phyloP scores from a whole-genome alignment of 2,797 vertebrate species.

The Danio kyathit region DNA sequence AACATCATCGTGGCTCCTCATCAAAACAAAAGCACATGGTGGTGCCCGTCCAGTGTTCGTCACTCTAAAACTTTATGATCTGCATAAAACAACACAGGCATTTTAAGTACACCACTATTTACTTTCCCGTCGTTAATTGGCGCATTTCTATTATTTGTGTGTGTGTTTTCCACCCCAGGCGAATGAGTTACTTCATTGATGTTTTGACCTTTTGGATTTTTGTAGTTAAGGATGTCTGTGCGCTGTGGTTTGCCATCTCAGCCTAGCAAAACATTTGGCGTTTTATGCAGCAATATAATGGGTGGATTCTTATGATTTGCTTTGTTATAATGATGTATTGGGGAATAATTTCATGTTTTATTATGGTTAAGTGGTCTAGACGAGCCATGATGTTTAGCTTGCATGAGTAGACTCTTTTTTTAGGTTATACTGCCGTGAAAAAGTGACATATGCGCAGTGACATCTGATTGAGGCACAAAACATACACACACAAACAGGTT shows the following conservation, averaged over 20 bases:
- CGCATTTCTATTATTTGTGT: slow-evolving; percentile 37
- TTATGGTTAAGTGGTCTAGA: slow-evolving; percentile 35
- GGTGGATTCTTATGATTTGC: slow-evolving; percentile 49
- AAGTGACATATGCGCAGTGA: neutral
- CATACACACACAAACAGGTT: too few relatives aligned
- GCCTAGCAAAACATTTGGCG: slow-evolving; percentile 17
- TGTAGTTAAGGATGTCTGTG: slow-evolving; percentile 28
- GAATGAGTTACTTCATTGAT: slow-evolving; percentile 49
- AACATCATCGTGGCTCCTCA: slow-evolving; percentile 48
- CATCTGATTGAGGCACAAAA: too few relatives aligned
- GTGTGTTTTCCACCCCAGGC: slow-evolving; percentile 33
- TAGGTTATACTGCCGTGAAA: slow-evolving; percentile 19
- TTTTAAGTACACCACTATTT: slow-evolving; percentile 39
- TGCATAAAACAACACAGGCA: slow-evolving; percentile 32
- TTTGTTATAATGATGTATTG: slow-evolving; percentile 56
- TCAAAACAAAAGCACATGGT: slow-evolving; percentile 45
- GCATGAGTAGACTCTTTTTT: slow-evolving; percentile 16
- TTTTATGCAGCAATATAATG: slow-evolving; percentile 49
- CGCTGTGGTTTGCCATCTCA: slow-evolving; percentile 28
- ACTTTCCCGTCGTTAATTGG: slow-evolving; percentile 30
- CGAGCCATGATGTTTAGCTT: slow-evolving; percentile 9
- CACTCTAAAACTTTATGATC: slow-evolving; percentile 38
- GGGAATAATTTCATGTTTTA: slow-evolving; percentile 42
- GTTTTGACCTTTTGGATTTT: slow-evolving; percentile 49
- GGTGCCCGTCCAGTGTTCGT: slow-evolving; percentile 13